phyloP scores from a whole-genome alignment of 2,888 invertebrate genomes.

The Tetragonula carbonaria region DNA sequence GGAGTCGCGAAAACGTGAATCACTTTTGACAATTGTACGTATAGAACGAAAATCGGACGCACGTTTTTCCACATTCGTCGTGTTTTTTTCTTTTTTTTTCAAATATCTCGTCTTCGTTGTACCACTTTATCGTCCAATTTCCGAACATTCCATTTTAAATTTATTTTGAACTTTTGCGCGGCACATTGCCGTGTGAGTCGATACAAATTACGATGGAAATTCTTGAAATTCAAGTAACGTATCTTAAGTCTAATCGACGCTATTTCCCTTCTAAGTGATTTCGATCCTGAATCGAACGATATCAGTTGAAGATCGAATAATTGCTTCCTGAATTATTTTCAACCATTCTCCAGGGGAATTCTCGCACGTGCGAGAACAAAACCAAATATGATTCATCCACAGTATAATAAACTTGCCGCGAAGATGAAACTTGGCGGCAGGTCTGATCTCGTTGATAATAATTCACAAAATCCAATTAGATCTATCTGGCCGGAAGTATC shows the following conservation, averaged over 20 bases:
- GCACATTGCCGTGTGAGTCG: background rate
- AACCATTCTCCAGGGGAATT: background rate
- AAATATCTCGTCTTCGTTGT: too few relatives aligned
- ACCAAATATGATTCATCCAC: background rate
- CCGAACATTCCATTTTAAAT: background rate
- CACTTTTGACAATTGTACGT: too few relatives aligned
- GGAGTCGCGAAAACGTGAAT: too few relatives aligned
- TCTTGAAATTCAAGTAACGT: too few relatives aligned
- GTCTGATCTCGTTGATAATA: background rate
- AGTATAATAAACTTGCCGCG: background rate
- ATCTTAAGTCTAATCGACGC: too few relatives aligned
- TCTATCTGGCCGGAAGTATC: background rate
- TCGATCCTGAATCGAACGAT: background rate
- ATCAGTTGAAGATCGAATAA: background rate
- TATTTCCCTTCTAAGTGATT: background rate
- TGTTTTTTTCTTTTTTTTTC: too few relatives aligned
- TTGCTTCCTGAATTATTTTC: background rate
- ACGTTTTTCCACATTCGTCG: too few relatives aligned
- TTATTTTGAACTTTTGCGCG: background rate
- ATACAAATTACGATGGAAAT: background rate
- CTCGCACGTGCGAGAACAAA: background rate
- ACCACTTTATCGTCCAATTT: background rate
- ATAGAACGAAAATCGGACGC: too few relatives aligned
- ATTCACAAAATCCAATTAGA: conserved; percentile 43
- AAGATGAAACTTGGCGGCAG: background rate